These are phyloP conservation scores for Acromyrmex heyeri DNA, from an alignment of 1,140 invertebrate genomes.

Conservation along the genomic window DNA sequence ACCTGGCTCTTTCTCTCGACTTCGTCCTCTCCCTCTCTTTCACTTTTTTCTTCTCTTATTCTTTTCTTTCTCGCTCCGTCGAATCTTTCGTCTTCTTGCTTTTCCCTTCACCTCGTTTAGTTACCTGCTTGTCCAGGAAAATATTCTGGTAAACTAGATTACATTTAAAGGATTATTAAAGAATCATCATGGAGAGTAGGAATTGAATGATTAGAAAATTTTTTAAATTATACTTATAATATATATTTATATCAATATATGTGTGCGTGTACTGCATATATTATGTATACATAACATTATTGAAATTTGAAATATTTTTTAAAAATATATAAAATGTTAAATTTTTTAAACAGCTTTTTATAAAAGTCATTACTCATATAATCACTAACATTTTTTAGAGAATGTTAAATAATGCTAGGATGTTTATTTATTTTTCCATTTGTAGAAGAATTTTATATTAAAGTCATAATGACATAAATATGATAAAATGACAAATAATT, in stretches of 20 bases:
- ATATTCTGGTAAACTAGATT: not conserved
- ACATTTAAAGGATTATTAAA: not conserved
- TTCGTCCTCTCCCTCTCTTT: constrained; percentile 16
- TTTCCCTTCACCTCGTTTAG: constrained; percentile 21
- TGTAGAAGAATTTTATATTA: not conserved
- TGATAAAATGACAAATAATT: not conserved
- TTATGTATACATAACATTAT: not conserved
- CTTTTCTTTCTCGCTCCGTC: constrained; percentile 12
- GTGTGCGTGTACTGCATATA: no score
- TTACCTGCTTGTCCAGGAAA: constrained; percentile 32
- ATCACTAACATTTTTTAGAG: not conserved
- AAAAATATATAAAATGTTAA: not conserved
- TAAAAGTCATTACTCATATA: not conserved
- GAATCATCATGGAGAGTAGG: not conserved
- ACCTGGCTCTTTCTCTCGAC: constrained; percentile 61
- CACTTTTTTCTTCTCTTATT: constrained; percentile 12
- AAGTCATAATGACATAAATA: not conserved
- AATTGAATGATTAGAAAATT: not conserved
- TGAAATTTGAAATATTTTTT: not conserved
- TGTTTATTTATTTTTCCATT: not conserved
- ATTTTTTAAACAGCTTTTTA: not conserved
- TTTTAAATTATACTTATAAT: not conserved
- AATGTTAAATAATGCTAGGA: not conserved
- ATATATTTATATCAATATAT: not conserved
- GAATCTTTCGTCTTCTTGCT: constrained; percentile 47